phyloP scores from a whole-genome alignment of 2,797 vertebrate species.

The Gymnothorax javanicus region DNA sequence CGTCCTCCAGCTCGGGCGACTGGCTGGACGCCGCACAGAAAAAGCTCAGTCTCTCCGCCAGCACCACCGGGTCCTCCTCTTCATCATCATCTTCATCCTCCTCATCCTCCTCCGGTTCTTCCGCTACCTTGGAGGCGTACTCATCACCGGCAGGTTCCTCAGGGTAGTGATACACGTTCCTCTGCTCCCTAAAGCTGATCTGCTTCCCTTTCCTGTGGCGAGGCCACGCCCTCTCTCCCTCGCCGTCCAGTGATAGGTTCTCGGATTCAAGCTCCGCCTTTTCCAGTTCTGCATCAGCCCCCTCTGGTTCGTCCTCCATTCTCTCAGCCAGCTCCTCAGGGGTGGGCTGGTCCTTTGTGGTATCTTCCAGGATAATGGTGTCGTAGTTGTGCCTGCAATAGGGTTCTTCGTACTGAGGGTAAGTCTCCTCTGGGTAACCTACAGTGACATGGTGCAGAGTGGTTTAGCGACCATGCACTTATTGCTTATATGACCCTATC shows the following conservation, averaged over 20 bases:
- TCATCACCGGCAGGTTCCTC: background rate
- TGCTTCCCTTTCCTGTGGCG: constrained; percentile 35
- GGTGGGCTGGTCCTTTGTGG: constrained; percentile 71
- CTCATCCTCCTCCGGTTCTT: constrained; percentile 45
- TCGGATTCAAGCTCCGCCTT: constrained; percentile 26
- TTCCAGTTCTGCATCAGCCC: constrained; percentile 45
- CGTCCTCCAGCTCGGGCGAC: background rate
- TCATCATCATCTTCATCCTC: constrained; percentile 42
- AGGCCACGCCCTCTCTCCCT: constrained; percentile 14
- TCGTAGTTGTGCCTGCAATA: constrained; percentile 56
- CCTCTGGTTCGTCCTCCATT: constrained; percentile 70
- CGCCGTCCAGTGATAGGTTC: constrained; percentile 32
- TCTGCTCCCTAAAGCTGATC: constrained; percentile 27
- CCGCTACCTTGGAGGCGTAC: constrained; percentile 58
- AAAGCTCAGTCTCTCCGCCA: constrained; percentile 60
- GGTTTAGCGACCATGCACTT: background rate
- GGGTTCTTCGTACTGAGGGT: constrained; percentile 76
- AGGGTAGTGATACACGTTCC: constrained; percentile 30
- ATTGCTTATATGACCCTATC: background rate
- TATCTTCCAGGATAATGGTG: constrained; percentile 73
- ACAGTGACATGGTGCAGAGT: constrained; percentile 33
- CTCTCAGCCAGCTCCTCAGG: constrained; percentile 91
- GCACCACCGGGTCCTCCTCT: constrained; percentile 58
- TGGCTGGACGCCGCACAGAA: background rate
- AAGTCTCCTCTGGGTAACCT: constrained; percentile 91